Evolutionary conservation across 2,888 invertebrate genomes (phyloP).

Genomic region (Cyclophora albipunctata): DNA sequence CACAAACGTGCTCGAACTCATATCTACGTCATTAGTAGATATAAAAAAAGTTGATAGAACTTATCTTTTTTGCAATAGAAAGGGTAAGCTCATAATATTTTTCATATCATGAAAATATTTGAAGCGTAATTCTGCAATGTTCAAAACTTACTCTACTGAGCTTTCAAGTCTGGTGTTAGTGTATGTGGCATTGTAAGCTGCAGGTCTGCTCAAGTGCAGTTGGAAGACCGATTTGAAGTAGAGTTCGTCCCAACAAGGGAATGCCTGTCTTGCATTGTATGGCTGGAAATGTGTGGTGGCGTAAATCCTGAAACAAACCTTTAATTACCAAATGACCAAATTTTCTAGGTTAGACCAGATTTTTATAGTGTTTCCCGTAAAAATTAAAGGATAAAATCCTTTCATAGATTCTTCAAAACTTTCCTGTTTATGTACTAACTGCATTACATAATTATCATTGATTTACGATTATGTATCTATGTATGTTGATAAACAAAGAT

Average conservation of each 20-base stretch:
- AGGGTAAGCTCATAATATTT: too few relatives aligned
- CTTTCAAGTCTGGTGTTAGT: slow-evolving; percentile 77
- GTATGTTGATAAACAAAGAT: too few relatives aligned
- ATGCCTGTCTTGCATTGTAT: slow-evolving; percentile 85
- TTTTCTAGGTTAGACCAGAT: not conserved
- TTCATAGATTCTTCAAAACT: too few relatives aligned
- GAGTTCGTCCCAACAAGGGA: slow-evolving; percentile 93
- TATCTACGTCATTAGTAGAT: too few relatives aligned
- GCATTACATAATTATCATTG: too few relatives aligned
- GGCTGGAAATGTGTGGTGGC: slow-evolving; percentile 86
- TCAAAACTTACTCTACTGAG: slow-evolving; percentile 31
- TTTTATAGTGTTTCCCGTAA: too few relatives aligned
- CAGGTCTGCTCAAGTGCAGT: slow-evolving; percentile 77
- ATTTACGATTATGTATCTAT: too few relatives aligned
- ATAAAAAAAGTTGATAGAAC: too few relatives aligned
- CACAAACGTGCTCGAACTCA: not conserved
- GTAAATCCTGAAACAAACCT: slow-evolving; percentile 43
- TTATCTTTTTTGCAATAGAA: too few relatives aligned
- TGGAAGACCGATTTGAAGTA: slow-evolving; percentile 84
- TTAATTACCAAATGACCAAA: not conserved
- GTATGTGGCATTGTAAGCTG: slow-evolving; percentile 57
- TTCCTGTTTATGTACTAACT: too few relatives aligned
- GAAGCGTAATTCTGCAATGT: not conserved
- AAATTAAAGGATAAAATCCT: too few relatives aligned
- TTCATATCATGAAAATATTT: too few relatives aligned